phyloP scores from a whole-genome alignment of 2,113 vertebrate genomes.

The Dryoscopus gambensis region DNA sequence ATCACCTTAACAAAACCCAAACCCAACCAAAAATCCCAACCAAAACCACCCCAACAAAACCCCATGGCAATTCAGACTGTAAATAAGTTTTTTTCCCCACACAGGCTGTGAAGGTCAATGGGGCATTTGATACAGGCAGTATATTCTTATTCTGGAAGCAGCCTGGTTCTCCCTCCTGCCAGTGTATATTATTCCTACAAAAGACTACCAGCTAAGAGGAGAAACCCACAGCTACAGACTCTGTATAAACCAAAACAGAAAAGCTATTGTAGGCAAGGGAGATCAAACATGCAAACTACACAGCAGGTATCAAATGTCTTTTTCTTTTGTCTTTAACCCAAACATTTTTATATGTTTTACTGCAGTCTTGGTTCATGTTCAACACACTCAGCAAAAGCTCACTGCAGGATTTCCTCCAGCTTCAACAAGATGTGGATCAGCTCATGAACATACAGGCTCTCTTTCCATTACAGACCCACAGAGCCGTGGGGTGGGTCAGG shows the following conservation, averaged over 20 bases:
- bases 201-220: neutral
- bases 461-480: neutral
- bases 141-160: neutral
- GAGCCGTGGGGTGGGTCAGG: neutral
- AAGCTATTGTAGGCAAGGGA: neutral
- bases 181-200: neutral
- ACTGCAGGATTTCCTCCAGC: neutral
- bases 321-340: neutral
- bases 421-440: neutral
- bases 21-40: neutral
- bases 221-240: neutral
- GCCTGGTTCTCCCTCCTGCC: neutral
- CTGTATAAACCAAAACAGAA: neutral
- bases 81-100: neutral
- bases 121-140: neutral
- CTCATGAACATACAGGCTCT: neutral
- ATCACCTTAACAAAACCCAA: neutral
- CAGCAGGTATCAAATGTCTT: neutral
- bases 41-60: neutral
- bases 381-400: neutral
- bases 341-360: neutral
- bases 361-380: neutral
- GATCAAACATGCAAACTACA: neutral
- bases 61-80: neutral
- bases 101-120: neutral